Evolutionary conservation across 2,113 vertebrate species (phyloP).

Genomic region (Ictalurus punctatus): DNA sequence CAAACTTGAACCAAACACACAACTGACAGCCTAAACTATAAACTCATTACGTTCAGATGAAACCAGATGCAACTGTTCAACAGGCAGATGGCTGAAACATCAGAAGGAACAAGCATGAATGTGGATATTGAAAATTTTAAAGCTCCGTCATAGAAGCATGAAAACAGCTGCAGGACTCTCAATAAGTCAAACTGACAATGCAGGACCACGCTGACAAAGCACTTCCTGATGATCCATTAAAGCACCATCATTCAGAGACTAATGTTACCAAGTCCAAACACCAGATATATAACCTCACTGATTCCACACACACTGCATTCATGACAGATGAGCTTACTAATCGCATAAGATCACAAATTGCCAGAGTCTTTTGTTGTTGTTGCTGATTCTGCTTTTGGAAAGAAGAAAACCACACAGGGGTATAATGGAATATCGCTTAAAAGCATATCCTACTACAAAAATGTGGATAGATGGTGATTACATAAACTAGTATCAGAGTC

Average conservation of each 20-base stretch:
- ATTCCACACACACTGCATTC: background rate
- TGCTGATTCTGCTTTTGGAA: background rate
- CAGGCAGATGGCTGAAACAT: background rate
- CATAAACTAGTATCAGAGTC: background rate
- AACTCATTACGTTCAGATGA: background rate
- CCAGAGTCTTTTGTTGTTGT: background rate
- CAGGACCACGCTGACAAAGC: slow-evolving; percentile 3
- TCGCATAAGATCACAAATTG: background rate
- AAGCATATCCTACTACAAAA: background rate
- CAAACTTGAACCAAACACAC: slow-evolving; percentile 2
- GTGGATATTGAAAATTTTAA: background rate
- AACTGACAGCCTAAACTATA: background rate
- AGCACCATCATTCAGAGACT: background rate
- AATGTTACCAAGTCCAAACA: background rate
- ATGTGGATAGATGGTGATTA: background rate
- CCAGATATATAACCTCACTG: background rate
- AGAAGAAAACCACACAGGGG: background rate
- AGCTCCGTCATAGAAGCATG: background rate
- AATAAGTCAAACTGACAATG: background rate
- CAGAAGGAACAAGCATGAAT: background rate
- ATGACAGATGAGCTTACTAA: slow-evolving; percentile 2
- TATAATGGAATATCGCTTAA: background rate
- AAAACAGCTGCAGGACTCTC: background rate
- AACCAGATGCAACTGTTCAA: slow-evolving; percentile 16
- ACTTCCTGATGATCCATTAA: slow-evolving; percentile 6